Percentiles rank a stretch among this genome's conserved stretches.
These are phyloP conservation scores for Aegithalos caudatus DNA, from an alignment of 2,113 vertebrate species.

Conservation along the genomic window DNA sequence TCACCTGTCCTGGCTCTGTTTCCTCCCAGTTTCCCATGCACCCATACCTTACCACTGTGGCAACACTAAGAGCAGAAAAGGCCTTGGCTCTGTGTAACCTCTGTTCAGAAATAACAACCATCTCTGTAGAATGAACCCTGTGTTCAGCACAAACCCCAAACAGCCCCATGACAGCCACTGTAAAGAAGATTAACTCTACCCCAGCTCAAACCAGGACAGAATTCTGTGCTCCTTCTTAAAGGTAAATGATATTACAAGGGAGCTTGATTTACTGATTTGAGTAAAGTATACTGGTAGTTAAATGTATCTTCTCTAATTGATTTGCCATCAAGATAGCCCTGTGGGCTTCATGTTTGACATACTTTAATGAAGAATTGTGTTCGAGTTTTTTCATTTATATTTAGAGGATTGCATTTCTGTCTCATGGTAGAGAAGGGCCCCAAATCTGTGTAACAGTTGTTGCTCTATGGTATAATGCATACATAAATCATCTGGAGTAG, in stretches of 20 bases:
- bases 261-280: not conserved
- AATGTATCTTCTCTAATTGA: not conserved
- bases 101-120: not conserved
- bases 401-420: not conserved
- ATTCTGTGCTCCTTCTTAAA: not conserved
- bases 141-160: not conserved
- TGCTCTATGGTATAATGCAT: not conserved
- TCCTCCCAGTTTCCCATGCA: not conserved
- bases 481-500: not conserved
- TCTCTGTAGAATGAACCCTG: not conserved
- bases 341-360: not conserved
- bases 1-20: not conserved
- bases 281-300: not conserved
- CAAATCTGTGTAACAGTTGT: not conserved
- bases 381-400: not conserved
- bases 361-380: not conserved
- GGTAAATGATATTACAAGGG: not conserved
- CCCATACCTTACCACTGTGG: not conserved
- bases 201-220: not conserved
- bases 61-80: accelerated
- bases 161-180: not conserved
- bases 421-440: not conserved
- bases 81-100: not conserved
- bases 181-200: not conserved
- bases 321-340: not conserved